phyloP scores from a whole-genome alignment of 2,113 vertebrate species.

The Periophthalmus modestus region DNA sequence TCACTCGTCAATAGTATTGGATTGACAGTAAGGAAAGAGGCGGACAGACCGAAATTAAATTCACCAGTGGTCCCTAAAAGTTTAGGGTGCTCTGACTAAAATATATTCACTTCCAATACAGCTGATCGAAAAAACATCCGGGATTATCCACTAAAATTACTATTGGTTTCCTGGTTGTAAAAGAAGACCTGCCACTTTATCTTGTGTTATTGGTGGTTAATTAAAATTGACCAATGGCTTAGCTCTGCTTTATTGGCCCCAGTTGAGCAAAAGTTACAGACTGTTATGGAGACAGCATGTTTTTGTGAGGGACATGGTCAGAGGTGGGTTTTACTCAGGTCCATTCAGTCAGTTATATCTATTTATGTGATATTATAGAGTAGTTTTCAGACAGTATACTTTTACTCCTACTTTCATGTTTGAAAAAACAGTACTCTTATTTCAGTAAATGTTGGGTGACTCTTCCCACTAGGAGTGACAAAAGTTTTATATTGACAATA shows the following conservation, averaged over 20 bases:
- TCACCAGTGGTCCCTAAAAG: not conserved
- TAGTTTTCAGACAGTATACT: no score
- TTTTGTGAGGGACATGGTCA: no score
- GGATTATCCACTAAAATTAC: not conserved
- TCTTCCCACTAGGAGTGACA: no score
- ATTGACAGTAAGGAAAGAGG: not conserved
- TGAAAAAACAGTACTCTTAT: no score
- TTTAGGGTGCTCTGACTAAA: not conserved
- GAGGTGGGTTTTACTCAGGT: no score
- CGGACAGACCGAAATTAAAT: not conserved
- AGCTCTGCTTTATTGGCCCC: not conserved
- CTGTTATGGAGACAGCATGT: no score
- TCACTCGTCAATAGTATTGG: not conserved
- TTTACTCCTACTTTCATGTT: no score
- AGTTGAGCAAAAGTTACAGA: not conserved
- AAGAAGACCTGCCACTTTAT: not conserved
- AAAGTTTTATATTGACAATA: no score
- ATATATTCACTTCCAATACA: conserved; percentile 5
- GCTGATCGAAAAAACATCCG: not conserved
- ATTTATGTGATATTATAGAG: no score
- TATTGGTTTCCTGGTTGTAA: not conserved
- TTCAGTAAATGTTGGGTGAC: no score
- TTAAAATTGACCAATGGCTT: not conserved
- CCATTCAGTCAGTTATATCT: no score
- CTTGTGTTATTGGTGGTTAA: not conserved